A percentile compares a stretch with the other conserved stretches of the same genome.
phyloP scores from a whole-genome alignment of 2,888 invertebrate species.

The Plutella xylostella region DNA sequence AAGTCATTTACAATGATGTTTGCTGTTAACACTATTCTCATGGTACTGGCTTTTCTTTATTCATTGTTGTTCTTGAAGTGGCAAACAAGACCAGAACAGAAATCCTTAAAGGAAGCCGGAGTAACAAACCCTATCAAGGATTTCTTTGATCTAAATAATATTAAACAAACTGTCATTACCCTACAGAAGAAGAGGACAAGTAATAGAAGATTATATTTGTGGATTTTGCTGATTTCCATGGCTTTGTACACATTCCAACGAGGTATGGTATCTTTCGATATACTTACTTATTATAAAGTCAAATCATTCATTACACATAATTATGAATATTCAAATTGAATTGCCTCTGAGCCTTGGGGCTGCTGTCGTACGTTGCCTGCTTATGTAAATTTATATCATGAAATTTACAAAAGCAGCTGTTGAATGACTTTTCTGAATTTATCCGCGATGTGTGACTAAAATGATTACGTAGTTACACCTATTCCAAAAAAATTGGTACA shows the following conservation, averaged over 20 bases:
- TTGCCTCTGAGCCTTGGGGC: no score
- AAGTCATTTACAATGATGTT: slow-evolving; percentile 81
- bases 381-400: no score
- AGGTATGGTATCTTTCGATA: no score
- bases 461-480: no score
- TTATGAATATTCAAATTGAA: no score
- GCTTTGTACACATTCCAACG: slow-evolving; percentile 85
- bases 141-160: slow-evolving; percentile 79
- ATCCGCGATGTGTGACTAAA: no score
- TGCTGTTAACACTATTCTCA: slow-evolving; percentile 72
- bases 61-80: slow-evolving; percentile 74
- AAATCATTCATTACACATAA: no score
- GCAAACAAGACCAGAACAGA: slow-evolving; percentile 76
- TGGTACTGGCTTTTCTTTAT: slow-evolving; percentile 74
- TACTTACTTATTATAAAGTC: no score
- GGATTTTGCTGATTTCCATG: slow-evolving; percentile 80
- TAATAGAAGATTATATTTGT: slow-evolving; percentile 72
- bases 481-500: no score
- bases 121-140: slow-evolving; percentile 72
- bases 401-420: no score
- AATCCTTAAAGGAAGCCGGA: slow-evolving; percentile 68
- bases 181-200: slow-evolving; percentile 70
- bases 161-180: slow-evolving; percentile 72
- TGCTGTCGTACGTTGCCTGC: no score
- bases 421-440: no score